phyloP scores from a whole-genome alignment of 2,888 invertebrate species.

The Iphiclides podalirius region DNA sequence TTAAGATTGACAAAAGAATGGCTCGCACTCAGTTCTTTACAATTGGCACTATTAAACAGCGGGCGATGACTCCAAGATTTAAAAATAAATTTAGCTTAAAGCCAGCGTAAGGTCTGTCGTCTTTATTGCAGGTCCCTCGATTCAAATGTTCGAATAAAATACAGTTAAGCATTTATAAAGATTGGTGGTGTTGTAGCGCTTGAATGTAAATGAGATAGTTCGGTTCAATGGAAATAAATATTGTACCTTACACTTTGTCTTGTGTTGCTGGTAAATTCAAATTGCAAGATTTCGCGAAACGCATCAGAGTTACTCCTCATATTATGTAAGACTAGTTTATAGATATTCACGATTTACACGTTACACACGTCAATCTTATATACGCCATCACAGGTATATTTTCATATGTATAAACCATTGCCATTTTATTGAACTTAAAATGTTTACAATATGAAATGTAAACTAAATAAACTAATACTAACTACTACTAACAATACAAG shows the following conservation, averaged over 20 bases:
- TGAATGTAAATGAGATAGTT: constrained; percentile 16
- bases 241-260: not conserved
- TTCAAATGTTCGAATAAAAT: constrained; percentile 19
- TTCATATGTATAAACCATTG: too few relatives aligned
- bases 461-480: too few relatives aligned
- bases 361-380: too few relatives aligned
- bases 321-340: too few relatives aligned
- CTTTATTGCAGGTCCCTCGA: constrained; percentile 17
- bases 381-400: too few relatives aligned
- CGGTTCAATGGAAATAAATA: not conserved
- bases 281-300: too few relatives aligned
- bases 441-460: too few relatives aligned
- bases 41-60: not conserved
- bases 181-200: constrained; percentile 13
- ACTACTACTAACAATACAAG: too few relatives aligned
- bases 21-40: not conserved
- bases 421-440: too few relatives aligned
- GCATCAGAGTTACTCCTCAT: too few relatives aligned
- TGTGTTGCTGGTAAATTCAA: not conserved
- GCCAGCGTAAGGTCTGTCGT: constrained; percentile 5
- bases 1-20: too few relatives aligned
- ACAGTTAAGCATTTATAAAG: constrained; percentile 21
- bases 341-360: too few relatives aligned
- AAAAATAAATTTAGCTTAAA: constrained; percentile 17
- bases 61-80: constrained; percentile 8